phyloP scores from a whole-genome alignment of 2,888 invertebrate genomes.

The Eretmocerus hayati region DNA sequence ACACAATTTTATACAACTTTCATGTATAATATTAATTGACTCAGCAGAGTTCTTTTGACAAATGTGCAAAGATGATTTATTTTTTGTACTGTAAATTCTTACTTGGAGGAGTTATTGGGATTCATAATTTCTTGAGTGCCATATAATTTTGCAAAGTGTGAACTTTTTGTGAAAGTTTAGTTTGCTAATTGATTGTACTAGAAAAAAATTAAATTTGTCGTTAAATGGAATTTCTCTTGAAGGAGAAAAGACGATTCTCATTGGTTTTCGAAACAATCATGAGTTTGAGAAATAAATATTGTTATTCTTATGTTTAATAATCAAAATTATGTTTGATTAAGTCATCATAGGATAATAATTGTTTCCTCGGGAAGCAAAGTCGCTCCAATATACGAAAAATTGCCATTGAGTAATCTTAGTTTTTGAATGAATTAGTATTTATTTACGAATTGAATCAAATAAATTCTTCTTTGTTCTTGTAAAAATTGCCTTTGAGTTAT shows the following conservation, averaged over 20 bases:
- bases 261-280: background rate
- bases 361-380: too few relatives aligned
- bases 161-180: slow-evolving; percentile 7
- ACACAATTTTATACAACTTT: too few relatives aligned
- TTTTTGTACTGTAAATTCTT: too few relatives aligned
- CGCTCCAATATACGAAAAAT: slow-evolving; percentile 3
- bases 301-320: too few relatives aligned
- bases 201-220: slow-evolving; percentile 15
- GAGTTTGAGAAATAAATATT: background rate
- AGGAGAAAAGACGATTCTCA: background rate
- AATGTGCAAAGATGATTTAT: too few relatives aligned
- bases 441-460: slow-evolving; percentile 9
- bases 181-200: slow-evolving; percentile 1
- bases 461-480: slow-evolving; percentile 12
- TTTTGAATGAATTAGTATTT: slow-evolving; percentile 21
- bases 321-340: too few relatives aligned
- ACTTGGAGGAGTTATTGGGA: slow-evolving; percentile 10
- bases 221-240: slow-evolving; percentile 11
- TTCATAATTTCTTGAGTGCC: slow-evolving; percentile 22
- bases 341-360: too few relatives aligned
- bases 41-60: too few relatives aligned
- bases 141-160: slow-evolving; percentile 16
- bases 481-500: too few relatives aligned
- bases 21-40: too few relatives aligned
- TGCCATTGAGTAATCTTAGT: slow-evolving; percentile 15